Evolutionary conservation across 2,797 vertebrate species (phyloP).

Genomic region (Catharus ustulatus): DNA sequence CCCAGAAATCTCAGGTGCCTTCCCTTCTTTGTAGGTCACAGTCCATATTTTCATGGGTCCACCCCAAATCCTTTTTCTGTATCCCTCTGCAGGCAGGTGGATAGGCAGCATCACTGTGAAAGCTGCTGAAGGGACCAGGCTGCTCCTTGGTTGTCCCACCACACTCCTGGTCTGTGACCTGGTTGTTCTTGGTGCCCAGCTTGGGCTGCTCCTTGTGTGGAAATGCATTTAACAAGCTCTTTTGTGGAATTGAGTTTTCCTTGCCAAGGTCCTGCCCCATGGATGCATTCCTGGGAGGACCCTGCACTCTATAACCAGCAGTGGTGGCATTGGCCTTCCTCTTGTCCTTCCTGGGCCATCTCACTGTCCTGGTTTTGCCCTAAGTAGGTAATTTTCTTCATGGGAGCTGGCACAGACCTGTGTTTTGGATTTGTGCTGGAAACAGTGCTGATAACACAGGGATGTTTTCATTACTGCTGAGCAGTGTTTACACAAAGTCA

Average conservation of each 20-base stretch:
- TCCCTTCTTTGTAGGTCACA: not conserved
- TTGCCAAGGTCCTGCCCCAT: not conserved
- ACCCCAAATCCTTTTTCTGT: not conserved
- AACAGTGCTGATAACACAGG: not conserved
- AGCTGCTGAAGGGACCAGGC: not conserved
- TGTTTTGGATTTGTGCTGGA: not conserved
- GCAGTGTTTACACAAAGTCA: not conserved
- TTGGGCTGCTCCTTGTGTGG: rapidly evolving
- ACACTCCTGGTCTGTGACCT: rapidly evolving
- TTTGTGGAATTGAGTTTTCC: rapidly evolving
- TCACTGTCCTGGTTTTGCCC: not conserved
- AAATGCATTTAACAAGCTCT: not conserved
- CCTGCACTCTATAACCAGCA: rapidly evolving
- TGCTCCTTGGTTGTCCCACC: not conserved
- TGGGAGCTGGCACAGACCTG: rapidly evolving
- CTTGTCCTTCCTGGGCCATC: not conserved
- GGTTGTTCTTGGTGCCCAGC: not conserved
- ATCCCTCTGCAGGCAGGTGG: not conserved
- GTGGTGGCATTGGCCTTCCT: rapidly evolving
- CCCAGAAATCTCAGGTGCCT: not conserved
- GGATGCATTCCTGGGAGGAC: rapidly evolving
- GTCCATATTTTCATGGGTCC: rapidly evolving
- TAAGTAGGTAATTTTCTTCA: not conserved
- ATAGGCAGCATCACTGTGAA: rapidly evolving
- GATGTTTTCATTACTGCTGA: not conserved